Percentiles rank a stretch among this genome's conserved stretches.
Conservation (phyloP, 2,113 vertebrate genomes). For the Pipa parva region DNA sequence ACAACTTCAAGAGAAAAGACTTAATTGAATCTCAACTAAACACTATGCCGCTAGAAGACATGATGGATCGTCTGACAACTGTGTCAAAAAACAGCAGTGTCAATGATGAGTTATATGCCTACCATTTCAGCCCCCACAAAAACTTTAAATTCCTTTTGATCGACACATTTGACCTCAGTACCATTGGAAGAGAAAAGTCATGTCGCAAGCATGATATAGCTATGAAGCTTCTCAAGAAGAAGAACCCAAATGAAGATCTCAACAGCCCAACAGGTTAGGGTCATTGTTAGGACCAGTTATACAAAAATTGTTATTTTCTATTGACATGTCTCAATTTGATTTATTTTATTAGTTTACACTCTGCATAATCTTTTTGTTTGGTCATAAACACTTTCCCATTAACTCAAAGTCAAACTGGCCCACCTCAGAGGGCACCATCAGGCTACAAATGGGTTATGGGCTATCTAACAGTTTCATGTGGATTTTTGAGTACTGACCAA, state of each 20-base stretch:
- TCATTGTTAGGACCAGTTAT: too few relatives aligned
- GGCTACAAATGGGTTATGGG: too few relatives aligned
- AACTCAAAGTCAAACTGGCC: too few relatives aligned
- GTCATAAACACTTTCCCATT: too few relatives aligned
- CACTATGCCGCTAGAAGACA: slow-evolving; percentile 49
- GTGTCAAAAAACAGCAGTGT: not conserved
- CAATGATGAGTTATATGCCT: slow-evolving; percentile 67
- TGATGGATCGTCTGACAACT: not conserved
- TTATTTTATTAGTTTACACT: too few relatives aligned
- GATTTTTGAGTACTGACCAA: too few relatives aligned
- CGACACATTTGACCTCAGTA: slow-evolving; percentile 82
- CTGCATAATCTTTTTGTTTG: too few relatives aligned
- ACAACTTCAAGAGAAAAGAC: slow-evolving; percentile 80
- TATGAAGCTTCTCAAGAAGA: slow-evolving; percentile 62
- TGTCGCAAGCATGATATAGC: slow-evolving; percentile 62
- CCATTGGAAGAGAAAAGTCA: slow-evolving; percentile 70
- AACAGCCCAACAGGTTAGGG: slow-evolving; percentile 85
- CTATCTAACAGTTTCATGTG: too few relatives aligned
- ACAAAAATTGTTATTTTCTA: too few relatives aligned
- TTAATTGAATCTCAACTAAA: slow-evolving; percentile 68
- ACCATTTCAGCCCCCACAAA: slow-evolving; percentile 73
- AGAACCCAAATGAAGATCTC: slow-evolving; percentile 79
- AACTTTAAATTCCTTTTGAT: slow-evolving; percentile 76
- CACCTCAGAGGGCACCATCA: too few relatives aligned
- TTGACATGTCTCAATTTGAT: too few relatives aligned